These are phyloP conservation scores for Ptiloglossa arizonensis DNA, from an alignment of 1,140 invertebrate species.

Conservation along the genomic window DNA sequence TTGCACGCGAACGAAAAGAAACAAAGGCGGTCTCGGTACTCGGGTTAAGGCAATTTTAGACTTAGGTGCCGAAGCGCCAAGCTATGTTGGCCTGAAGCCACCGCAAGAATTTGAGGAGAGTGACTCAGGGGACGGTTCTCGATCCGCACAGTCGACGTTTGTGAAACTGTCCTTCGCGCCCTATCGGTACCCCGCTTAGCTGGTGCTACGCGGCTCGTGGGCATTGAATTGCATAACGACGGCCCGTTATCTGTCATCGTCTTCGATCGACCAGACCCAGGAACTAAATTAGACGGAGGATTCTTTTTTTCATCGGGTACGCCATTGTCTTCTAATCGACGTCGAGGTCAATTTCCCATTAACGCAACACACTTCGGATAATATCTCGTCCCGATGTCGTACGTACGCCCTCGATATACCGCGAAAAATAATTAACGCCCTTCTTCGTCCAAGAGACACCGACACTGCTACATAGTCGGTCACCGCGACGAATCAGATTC, in stretches of 20 bases:
- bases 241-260: background rate
- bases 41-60: conserved; percentile 76
- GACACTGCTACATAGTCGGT: conserved; percentile 20
- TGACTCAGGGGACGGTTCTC: conserved; percentile 61
- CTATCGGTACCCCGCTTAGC: too few species aligned
- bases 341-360: background rate
- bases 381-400: conserved; percentile 8
- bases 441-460: conserved; percentile 13
- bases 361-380: background rate
- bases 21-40: conserved; percentile 42
- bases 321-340: background rate
- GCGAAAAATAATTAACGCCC: conserved; percentile 21
- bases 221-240: background rate
- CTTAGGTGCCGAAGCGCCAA: conserved; percentile 71
- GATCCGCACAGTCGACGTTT: conserved; percentile 21
- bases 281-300: background rate
- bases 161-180: conserved; percentile 17
- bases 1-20: conserved; percentile 37
- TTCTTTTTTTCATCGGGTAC: too few species aligned
- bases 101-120: conserved; percentile 45
- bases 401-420: conserved; percentile 15
- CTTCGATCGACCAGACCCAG: background rate
- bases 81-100: conserved; percentile 74
- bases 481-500: conserved; percentile 35
- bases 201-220: too few species aligned